Evolutionary conservation across 2,797 vertebrate genomes (phyloP).

Genomic region (Erpetoichthys calabaricus): DNA sequence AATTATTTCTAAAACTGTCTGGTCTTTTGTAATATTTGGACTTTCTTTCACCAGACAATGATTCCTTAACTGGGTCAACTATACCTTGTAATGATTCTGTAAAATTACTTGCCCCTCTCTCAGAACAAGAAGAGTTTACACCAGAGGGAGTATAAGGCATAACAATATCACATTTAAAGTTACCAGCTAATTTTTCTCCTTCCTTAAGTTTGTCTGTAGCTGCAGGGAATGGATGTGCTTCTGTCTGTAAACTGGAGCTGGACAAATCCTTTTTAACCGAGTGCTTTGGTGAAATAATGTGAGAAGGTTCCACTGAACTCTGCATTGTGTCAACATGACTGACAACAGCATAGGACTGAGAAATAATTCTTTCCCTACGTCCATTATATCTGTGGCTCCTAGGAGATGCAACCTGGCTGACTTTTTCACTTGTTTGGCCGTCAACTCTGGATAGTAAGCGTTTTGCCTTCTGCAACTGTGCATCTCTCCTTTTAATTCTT

Average conservation of each 20-base stretch:
- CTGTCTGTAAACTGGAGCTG: neutral
- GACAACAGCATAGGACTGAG: too few relatives aligned
- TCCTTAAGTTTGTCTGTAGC: neutral
- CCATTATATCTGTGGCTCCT: too few relatives aligned
- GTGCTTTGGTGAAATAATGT: too few relatives aligned
- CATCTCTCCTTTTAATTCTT: conserved; percentile 15
- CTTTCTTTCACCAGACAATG: neutral
- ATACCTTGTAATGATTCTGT: neutral
- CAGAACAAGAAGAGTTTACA: too few relatives aligned
- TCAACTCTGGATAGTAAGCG: conserved; percentile 6
- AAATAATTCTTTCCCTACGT: too few relatives aligned
- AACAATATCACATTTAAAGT: too few relatives aligned
- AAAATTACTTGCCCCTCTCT: neutral
- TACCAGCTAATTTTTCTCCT: too few relatives aligned
- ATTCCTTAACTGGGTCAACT: neutral
- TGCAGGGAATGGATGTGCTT: neutral
- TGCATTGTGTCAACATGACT: too few relatives aligned
- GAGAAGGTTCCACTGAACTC: too few relatives aligned
- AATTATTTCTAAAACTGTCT: neutral
- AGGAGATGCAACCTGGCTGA: conserved; percentile 12
- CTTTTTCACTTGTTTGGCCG: conserved; percentile 2
- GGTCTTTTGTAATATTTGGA: neutral
- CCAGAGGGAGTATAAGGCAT: too few relatives aligned
- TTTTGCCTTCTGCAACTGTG: conserved; percentile 15
- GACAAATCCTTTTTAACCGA: neutral